phyloP scores from a whole-genome alignment of 2,113 vertebrate genomes.

The Cinclus cinclus region DNA sequence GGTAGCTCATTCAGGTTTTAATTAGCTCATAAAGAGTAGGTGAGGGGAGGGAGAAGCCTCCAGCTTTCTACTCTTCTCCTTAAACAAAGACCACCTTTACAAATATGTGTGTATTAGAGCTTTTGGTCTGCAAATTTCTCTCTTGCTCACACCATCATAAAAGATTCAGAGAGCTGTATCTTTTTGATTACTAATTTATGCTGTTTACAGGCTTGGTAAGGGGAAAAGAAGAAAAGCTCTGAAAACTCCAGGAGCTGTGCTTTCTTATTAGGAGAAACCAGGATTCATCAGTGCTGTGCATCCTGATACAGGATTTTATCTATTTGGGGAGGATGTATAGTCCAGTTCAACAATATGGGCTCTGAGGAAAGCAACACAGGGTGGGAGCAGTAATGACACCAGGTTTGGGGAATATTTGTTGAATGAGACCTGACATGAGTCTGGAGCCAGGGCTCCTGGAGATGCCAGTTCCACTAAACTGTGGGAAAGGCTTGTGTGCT shows the following conservation, averaged over 20 bases:
- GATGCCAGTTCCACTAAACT: neutral
- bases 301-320: neutral
- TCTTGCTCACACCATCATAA: constrained; percentile 23
- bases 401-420: neutral
- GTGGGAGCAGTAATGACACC: accelerated
- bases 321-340: neutral
- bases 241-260: constrained; percentile 13
- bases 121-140: constrained; percentile 16
- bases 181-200: constrained; percentile 65
- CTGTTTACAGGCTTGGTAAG: constrained; percentile 18
- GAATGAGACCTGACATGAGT: accelerated
- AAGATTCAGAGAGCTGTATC: constrained; percentile 61
- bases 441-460: neutral
- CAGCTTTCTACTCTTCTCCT: constrained; percentile 27
- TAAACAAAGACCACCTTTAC: constrained; percentile 58
- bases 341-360: neutral
- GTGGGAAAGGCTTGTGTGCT: neutral
- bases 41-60: constrained; percentile 15
- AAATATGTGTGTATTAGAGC: constrained; percentile 53
- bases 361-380: neutral
- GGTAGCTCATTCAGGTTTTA: constrained; percentile 10
- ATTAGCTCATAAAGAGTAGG: constrained; percentile 54
- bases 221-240: neutral
- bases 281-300: neutral
- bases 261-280: neutral